phyloP scores from a whole-genome alignment of 2,797 vertebrate species.

The Sebastes paucispinis region DNA sequence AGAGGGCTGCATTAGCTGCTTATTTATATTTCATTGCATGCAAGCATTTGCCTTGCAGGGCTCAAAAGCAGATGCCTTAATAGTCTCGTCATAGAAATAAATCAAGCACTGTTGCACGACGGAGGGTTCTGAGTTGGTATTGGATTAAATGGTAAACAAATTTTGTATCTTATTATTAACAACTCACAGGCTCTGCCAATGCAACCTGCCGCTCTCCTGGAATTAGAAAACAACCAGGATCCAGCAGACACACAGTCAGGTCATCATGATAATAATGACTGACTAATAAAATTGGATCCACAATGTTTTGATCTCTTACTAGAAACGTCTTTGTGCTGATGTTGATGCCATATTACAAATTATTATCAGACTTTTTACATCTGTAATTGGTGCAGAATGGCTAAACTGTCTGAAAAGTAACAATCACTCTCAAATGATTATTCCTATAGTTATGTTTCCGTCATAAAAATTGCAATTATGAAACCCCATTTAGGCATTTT shows the following conservation, averaged over 20 bases:
- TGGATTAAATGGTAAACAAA: neutral
- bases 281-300: neutral
- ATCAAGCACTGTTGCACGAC: neutral
- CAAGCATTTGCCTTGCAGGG: conserved; percentile 15
- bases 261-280: neutral
- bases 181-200: neutral
- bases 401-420: neutral
- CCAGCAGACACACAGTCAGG: neutral
- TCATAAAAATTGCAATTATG: neutral
- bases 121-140: neutral
- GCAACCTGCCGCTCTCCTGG: conserved; percentile 1
- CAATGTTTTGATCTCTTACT: neutral
- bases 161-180: neutral
- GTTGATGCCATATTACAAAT: neutral
- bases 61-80: conserved; percentile 37
- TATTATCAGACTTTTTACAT: neutral
- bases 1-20: conserved; percentile 37
- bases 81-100: conserved; percentile 25
- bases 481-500: conserved; percentile 19
- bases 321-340: neutral
- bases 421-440: neutral
- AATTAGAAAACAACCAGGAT: neutral
- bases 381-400: neutral
- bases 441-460: neutral
- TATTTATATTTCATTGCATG: conserved; percentile 42